A percentile compares a stretch with the other conserved stretches of the same genome.
Conservation (phyloP, 92 coral and sea anemone genomes). For the Bergia sp. region DNA sequence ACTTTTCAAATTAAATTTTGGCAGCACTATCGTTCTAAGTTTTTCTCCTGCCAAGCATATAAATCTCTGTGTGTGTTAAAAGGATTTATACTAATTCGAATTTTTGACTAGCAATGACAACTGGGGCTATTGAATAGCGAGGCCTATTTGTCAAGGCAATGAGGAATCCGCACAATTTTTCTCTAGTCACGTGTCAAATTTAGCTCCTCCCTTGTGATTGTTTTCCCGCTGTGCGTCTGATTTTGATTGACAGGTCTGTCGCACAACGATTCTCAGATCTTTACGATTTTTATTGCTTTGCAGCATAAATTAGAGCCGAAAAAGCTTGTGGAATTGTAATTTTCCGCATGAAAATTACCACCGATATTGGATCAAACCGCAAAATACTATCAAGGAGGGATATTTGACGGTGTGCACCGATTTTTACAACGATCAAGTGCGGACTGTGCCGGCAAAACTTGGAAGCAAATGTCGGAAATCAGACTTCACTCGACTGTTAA, state of each 20-base stretch:
- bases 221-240: constrained; percentile 47
- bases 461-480: constrained; percentile 42
- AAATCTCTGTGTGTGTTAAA: constrained; percentile 37
- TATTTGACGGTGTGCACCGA: constrained; percentile 29
- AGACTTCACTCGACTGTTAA: background rate
- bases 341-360: background rate
- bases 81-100: constrained; percentile 16
- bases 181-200: constrained; percentile 51
- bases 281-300: constrained; percentile 32
- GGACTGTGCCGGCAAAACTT: background rate
- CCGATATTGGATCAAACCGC: constrained; percentile 41
- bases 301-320: constrained; percentile 11
- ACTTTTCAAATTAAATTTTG: constrained; percentile 2
- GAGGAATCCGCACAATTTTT: constrained; percentile 35
- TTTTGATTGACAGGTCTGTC: constrained; percentile 44
- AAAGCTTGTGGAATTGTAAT: background rate
- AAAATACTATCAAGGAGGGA: constrained; percentile 18
- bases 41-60: constrained; percentile 20
- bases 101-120: constrained; percentile 33
- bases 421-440: constrained; percentile 26
- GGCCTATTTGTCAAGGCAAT: constrained; percentile 28
- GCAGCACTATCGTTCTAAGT: background rate
- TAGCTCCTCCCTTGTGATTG: constrained; percentile 56
- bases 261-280: constrained; percentile 31
- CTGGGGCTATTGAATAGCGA: constrained; percentile 20